These are phyloP conservation scores for Coenonympha glycerion DNA, from an alignment of 2,888 invertebrate species.

Conservation along the genomic window DNA sequence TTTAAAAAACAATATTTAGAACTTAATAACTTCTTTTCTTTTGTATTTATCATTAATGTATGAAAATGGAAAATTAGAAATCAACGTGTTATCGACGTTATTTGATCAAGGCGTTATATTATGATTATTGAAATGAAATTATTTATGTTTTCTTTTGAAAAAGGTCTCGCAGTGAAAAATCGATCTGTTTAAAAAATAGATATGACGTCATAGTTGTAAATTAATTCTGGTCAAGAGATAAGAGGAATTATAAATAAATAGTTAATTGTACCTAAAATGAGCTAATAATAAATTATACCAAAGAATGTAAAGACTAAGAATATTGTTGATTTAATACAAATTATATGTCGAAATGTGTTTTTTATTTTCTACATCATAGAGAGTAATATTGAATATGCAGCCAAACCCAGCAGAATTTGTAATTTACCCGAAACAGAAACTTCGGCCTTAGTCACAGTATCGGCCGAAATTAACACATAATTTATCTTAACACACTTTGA, in stretches of 20 bases:
- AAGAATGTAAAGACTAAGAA: constrained; percentile 72
- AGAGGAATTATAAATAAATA: constrained; percentile 57
- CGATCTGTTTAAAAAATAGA: constrained; percentile 33
- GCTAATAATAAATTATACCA: constrained; percentile 63
- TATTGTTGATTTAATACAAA: constrained; percentile 77
- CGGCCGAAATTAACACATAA: too few relatives aligned
- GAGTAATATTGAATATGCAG: too few relatives aligned
- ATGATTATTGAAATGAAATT: constrained; percentile 3
- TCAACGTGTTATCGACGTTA: neutral
- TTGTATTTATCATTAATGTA: neutral
- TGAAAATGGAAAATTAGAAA: neutral
- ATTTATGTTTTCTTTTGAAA: neutral
- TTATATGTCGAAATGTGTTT: constrained; percentile 61
- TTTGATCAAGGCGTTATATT: neutral
- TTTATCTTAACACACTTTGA: too few relatives aligned
- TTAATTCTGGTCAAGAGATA: constrained; percentile 46
- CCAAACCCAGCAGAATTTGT: too few relatives aligned
- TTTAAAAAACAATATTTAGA: too few relatives aligned
- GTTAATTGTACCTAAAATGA: constrained; percentile 59
- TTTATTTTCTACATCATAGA: constrained; percentile 34
- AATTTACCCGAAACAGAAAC: too few relatives aligned
- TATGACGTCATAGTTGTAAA: constrained; percentile 54
- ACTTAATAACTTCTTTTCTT: neutral
- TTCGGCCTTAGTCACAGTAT: too few relatives aligned
- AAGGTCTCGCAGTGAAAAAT: constrained; percentile 11